Evolutionary conservation across 30 jellyfish, hydroid and myxozoan species (phyloP).

Genomic region (Chironex yamaguchii): DNA sequence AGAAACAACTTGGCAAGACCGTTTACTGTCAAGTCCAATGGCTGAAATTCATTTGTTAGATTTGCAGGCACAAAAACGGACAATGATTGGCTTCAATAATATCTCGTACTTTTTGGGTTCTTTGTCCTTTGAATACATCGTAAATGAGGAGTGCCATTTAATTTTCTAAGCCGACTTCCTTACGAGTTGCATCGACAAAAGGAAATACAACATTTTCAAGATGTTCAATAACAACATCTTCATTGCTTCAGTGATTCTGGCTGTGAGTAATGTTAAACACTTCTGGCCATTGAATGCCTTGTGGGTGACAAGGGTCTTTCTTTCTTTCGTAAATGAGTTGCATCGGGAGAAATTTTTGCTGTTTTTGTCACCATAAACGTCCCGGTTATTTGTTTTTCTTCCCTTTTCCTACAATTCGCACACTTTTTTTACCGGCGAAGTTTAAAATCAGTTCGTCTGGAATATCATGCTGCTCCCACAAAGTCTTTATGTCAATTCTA

Average conservation of each 20-base stretch:
- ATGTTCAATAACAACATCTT: slow-evolving; percentile 29
- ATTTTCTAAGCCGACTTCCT: slow-evolving; percentile 10
- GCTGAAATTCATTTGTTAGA: slow-evolving; percentile 30
- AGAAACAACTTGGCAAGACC: slow-evolving; percentile 33
- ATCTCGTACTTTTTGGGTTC: slow-evolving; percentile 6
- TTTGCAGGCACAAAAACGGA: slow-evolving; percentile 25
- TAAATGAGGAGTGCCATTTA: slow-evolving; percentile 39
- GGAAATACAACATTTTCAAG: slow-evolving; percentile 18
- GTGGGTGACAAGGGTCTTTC: slow-evolving; percentile 33
- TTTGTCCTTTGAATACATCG: slow-evolving; percentile 41
- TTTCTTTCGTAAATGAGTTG: slow-evolving; percentile 28
- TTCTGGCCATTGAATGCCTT: slow-evolving; percentile 26
- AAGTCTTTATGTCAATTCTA: slow-evolving; percentile 18
- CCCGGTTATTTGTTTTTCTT: slow-evolving; percentile 21
- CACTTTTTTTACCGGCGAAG: slow-evolving; percentile 29
- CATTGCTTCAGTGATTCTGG: slow-evolving; percentile 65
- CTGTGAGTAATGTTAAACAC: slow-evolving; percentile 13
- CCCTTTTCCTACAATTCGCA: slow-evolving; percentile 28
- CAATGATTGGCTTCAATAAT: slow-evolving; percentile 11
- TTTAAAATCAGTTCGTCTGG: slow-evolving; percentile 35
- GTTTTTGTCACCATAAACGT: slow-evolving; percentile 27
- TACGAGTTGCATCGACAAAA: slow-evolving; percentile 1
- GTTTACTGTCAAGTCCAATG: slow-evolving; percentile 40
- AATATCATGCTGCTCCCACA: slow-evolving; percentile 43
- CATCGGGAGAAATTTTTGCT: slow-evolving; percentile 56